phyloP scores from a whole-genome alignment of 2,888 invertebrate species.

The Agrypnus murinus region DNA sequence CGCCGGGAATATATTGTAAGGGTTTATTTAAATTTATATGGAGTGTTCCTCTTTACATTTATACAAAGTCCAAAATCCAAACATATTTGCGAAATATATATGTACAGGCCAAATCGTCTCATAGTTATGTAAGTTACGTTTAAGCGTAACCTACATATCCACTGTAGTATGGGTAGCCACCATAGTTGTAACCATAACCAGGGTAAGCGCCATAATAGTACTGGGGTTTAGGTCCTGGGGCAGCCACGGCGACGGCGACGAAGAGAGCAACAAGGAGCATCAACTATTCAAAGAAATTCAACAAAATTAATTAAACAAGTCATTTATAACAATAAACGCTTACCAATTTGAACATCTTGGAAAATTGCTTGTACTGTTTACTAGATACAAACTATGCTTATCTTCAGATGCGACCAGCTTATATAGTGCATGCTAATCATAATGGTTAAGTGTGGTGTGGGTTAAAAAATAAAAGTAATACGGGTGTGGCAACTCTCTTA shows the following conservation, averaged over 20 bases:
- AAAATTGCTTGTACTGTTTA: not conserved
- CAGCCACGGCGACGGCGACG: slow-evolving; percentile 53
- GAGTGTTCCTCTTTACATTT: too few species aligned
- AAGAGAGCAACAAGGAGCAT: slow-evolving; percentile 48
- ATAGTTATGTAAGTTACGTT: too few species aligned
- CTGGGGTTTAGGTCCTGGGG: slow-evolving; percentile 50
- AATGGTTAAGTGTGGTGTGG: not conserved
- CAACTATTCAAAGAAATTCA: slow-evolving; percentile 39
- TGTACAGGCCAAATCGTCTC: too few species aligned
- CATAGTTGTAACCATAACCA: slow-evolving; percentile 41
- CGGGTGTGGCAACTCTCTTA: not conserved
- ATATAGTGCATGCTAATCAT: slow-evolving; percentile 16
- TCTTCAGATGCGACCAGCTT: not conserved
- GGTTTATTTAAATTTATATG: too few species aligned
- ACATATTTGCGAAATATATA: too few species aligned
- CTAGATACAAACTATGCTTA: slow-evolving; percentile 24
- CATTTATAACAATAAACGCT: not conserved
- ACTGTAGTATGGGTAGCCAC: too few species aligned
- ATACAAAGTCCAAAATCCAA: too few species aligned
- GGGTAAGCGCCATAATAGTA: slow-evolving; percentile 37
- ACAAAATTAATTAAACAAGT: not conserved
- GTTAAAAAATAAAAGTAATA: not conserved
- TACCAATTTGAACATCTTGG: slow-evolving; percentile 43
- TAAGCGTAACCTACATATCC: too few species aligned
- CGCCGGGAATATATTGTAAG: too few species aligned